Base-by-base conservation (phyloP, 2,888 invertebrate species). In the Leptarthrus brevirostris region DNA sequence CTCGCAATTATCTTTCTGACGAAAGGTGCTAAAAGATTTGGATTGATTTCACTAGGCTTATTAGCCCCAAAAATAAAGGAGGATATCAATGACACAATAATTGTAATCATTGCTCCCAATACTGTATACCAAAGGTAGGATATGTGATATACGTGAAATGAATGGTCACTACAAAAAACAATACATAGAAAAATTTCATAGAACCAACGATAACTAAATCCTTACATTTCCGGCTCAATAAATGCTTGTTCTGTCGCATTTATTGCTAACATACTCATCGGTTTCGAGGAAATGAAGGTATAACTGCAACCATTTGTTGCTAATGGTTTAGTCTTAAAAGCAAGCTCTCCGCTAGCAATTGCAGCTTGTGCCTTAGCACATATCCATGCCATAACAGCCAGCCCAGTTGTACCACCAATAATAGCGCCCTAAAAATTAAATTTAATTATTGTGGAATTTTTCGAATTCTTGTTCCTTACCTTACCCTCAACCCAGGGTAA, bases 61-160 rank as follows among this genome's bases (percentile, higher is more conserved):
- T 87, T 85, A 0, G 88, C 86, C 26, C 86, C 86, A 0, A 88
- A 85, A 18, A 86, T 77, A 14, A 87, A 83, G 76, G 89, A 90
- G 0, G 86, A 86, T 0, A 87, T 66, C 12, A 89, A 79, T 1
- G 87, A 88, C 6, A 90, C 85, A 4, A 86, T 79, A 74, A 90
- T 87, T 5, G 90, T 88, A 0, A 90, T 85, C 10, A 86, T 36
- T 3, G 87, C 85, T 0, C 91, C 91, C 8, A 89, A 82, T 10
- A 91, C 81, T 0, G 93, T 92, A 79, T 93, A 93, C 91, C 92
- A 93, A 81, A 93, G 86, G 83, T 93, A 93, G 0, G 93, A 93
- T 6, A 93, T 87, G 52, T 91, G 90, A 77, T 92, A 90, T 22
- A 93, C 82, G 73, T 81, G 80, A 34, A 85, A 85, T 1, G 81